Percentiles rank a stretch among this genome's conserved stretches.
These are phyloP conservation scores for Dysmachus trigonus DNA, from an alignment of 2,888 invertebrate genomes.

Conservation along the genomic window DNA sequence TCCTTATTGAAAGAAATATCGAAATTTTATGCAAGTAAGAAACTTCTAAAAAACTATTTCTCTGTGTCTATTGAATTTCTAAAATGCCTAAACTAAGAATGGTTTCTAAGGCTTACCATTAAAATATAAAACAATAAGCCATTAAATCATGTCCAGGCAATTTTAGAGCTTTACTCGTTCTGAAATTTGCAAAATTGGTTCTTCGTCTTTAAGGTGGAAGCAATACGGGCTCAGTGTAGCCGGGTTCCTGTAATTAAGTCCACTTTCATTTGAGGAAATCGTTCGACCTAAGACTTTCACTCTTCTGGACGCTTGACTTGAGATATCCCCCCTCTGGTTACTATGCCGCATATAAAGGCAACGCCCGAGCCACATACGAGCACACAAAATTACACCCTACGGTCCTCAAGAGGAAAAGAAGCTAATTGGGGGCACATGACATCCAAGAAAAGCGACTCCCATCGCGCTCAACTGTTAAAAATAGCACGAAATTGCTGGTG, in stretches of 20 bases:
- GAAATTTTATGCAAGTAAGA: too few species aligned
- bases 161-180: neutral
- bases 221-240: neutral
- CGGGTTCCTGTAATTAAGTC: neutral
- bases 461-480: neutral
- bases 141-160: neutral
- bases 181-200: neutral
- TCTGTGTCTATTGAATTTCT: too few species aligned
- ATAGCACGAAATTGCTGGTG: neutral
- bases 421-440: neutral
- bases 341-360: neutral
- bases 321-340: neutral
- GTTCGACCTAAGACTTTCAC: neutral
- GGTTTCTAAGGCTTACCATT: neutral
- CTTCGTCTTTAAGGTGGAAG: neutral
- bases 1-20: too few species aligned
- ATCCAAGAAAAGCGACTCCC: neutral
- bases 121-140: neutral
- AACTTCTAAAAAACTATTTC: too few species aligned
- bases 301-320: neutral
- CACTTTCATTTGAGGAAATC: neutral
- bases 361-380: neutral
- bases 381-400: neutral
- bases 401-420: neutral
- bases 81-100: too few species aligned